Evolutionary conservation across 2,797 vertebrate species (phyloP), one percentile per base, ranked within the genome.

Genomic region (Etheostoma nigrum): DNA sequence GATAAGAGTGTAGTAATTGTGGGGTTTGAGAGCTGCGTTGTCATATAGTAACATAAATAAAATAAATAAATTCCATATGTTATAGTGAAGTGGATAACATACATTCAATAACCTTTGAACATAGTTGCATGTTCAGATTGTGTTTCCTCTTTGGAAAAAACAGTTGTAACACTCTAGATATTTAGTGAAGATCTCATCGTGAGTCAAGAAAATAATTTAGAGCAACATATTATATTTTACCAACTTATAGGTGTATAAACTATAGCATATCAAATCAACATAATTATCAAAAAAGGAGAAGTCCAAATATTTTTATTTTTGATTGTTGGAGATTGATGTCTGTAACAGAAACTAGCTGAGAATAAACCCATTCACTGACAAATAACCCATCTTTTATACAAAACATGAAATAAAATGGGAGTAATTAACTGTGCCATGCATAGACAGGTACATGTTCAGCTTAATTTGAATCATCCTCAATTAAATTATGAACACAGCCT

Each of bases 1-100:
- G 2, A 70, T 71, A 51, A 45, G 71, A 64, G 47, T 63, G 57
- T 0, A 68, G 64, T 33, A 58, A 70, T 59, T 80, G 61, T 69
- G 36, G 27, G 16, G 40, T 44, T 54, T 67, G 23, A 84, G 64
- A 67, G 44, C 57, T 63, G 7, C 25, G 64, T 44, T 75, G 45
- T 67, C 61, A 36, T 42, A 63, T 12, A 13, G 0, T 8, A 53
- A 55, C 59, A 27, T 27, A 27, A 27, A 27, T 27, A 27, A 27
- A 4, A 27, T 27, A 27, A 27, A 27, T 4, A 27, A 27, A 27
- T 48, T 74, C 16, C 6, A 47, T 70, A 44, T 68, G 14, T 67
- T 18, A 14, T 3, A 51, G 10, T 12, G 5, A 71, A 74, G 12
- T 23, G 4, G 40, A 74, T 75, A 74, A 53, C 6, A 70, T 40